These are phyloP conservation scores for Notospermus geniculatus DNA, from an alignment of 1,140 invertebrate species.

Conservation along the genomic window DNA sequence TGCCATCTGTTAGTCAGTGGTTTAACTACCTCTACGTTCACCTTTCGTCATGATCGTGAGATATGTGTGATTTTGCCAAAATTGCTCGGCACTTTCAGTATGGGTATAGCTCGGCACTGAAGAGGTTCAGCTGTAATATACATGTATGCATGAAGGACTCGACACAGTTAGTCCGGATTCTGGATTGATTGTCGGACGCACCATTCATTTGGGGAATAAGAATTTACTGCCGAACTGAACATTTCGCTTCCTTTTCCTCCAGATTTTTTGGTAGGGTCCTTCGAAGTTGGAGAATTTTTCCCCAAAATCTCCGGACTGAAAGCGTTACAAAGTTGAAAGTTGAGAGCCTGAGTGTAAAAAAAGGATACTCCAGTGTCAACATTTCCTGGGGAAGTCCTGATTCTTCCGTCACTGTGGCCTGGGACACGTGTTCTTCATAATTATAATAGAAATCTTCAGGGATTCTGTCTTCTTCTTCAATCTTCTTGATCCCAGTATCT, in stretches of 20 bases:
- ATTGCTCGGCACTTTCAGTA: no score
- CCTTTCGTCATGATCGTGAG: no score
- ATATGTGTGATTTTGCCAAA: no score
- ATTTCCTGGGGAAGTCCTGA: constrained; percentile 49
- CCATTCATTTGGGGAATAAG: no score
- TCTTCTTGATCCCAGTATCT: not conserved
- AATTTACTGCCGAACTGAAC: no score
- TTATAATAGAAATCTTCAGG: constrained; percentile 53
- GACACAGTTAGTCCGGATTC: no score
- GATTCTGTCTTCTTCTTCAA: constrained; percentile 40
- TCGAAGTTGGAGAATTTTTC: not conserved
- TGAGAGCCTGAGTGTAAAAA: constrained; percentile 1
- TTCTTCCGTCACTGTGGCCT: constrained; percentile 39
- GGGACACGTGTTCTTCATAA: constrained; percentile 42
- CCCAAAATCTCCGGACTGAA: not conserved
- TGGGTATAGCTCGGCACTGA: no score
- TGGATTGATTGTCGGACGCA: no score
- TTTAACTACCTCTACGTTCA: no score
- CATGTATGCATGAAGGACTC: no score
- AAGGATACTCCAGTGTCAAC: constrained; percentile 47
- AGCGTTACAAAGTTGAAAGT: not conserved
- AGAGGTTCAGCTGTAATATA: no score
- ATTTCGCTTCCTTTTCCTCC: not conserved
- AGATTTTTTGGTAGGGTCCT: not conserved
- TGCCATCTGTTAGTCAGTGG: no score